A percentile compares a stretch with the other conserved stretches of the same genome.
These are phyloP conservation scores for Cataglyphis altisquamis DNA, from an alignment of 2,888 invertebrate species.

Conservation along the genomic window DNA sequence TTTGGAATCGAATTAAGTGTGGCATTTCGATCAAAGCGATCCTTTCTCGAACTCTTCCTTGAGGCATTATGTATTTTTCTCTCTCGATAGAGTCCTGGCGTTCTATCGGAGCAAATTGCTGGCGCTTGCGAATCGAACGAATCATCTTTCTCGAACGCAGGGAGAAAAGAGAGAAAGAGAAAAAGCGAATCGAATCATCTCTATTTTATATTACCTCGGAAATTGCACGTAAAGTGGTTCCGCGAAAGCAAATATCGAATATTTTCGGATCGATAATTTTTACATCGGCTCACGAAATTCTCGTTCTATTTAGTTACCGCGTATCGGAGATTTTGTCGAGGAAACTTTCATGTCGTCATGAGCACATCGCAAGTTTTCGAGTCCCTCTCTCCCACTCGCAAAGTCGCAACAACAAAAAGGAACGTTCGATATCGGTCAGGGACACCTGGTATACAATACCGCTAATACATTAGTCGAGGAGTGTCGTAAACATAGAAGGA, in stretches of 20 bases:
- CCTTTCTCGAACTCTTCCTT: slow-evolving; percentile 12
- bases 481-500: neutral
- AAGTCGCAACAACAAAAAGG: neutral
- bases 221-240: slow-evolving; percentile 42
- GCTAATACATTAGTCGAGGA: slow-evolving; percentile 18
- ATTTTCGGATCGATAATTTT: slow-evolving; percentile 35
- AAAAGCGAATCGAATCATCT: neutral
- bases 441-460: slow-evolving; percentile 7
- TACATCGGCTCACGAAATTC: slow-evolving; percentile 8
- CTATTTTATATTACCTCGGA: slow-evolving; percentile 29
- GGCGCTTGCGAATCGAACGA: neutral
- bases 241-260: slow-evolving; percentile 33
- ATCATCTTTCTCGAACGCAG: neutral
- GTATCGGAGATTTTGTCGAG: neutral
- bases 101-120: slow-evolving; percentile 6
- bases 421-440: neutral
- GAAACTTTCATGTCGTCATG: slow-evolving; percentile 34
- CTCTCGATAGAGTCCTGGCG: no score
- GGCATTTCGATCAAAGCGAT: slow-evolving; percentile 44
- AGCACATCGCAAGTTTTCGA: slow-evolving; percentile 3
- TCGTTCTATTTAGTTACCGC: neutral
- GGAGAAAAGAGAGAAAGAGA: neutral
- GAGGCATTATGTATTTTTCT: neutral
- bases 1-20: slow-evolving; percentile 39
- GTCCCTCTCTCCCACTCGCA: neutral